Conservation (phyloP, 53 echinoderm and acorn worm genomes). For the Luidia sarsii region DNA sequence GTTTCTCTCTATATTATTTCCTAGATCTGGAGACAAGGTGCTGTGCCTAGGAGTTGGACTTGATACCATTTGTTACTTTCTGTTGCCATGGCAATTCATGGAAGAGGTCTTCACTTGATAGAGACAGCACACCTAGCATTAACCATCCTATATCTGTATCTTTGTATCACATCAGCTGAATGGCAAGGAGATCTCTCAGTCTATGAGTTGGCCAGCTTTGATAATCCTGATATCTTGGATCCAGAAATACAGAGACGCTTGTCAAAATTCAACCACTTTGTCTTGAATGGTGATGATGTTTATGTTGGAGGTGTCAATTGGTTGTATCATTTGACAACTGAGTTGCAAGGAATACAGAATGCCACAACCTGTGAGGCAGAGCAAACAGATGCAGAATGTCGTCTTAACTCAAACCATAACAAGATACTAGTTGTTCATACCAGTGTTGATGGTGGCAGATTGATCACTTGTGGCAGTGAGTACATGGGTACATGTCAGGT, state of each 20-base stretch:
- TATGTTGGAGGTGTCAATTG: slow-evolving; percentile 52
- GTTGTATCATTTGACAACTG: slow-evolving; percentile 16
- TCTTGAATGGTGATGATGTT: slow-evolving; percentile 18
- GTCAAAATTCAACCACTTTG: slow-evolving; percentile 19
- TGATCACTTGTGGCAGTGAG: slow-evolving; percentile 59
- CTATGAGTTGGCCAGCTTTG: slow-evolving; percentile 37
- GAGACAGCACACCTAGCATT: too few species aligned
- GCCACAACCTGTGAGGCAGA: neutral
- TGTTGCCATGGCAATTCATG: too few species aligned
- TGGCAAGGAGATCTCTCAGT: slow-evolving; percentile 17
- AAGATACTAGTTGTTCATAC: slow-evolving; percentile 58
- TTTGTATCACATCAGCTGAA: slow-evolving; percentile 7
- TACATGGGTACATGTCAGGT: slow-evolving; percentile 12
- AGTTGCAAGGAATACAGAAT: slow-evolving; percentile 12
- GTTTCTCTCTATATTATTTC: too few species aligned
- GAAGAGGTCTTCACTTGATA: too few species aligned
- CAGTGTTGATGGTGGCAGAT: slow-evolving; percentile 22
- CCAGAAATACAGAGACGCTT: too few species aligned
- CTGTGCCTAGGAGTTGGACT: too few species aligned
- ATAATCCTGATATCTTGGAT: slow-evolving; percentile 10
- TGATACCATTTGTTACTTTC: too few species aligned
- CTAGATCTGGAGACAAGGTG: too few species aligned
- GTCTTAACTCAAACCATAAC: slow-evolving; percentile 36
- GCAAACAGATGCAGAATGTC: neutral
- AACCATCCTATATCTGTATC: neutral